Conservation (phyloP, 2,113 vertebrate species). For the Salvelinus alpinus region DNA sequence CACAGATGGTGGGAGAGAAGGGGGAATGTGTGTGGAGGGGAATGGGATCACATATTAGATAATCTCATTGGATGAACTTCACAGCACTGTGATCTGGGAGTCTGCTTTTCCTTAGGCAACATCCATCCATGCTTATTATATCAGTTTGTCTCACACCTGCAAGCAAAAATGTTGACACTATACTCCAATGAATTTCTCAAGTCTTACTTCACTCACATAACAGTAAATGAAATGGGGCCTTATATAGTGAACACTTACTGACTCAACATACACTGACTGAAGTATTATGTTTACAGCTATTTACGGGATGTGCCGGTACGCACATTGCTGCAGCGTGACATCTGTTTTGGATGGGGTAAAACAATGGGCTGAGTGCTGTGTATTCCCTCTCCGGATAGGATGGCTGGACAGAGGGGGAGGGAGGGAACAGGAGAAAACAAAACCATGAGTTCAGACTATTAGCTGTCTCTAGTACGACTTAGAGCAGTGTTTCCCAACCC, state of each 20-base stretch:
- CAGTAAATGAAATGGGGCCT: background rate
- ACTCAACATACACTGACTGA: background rate
- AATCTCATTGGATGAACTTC: background rate
- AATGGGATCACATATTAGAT: background rate
- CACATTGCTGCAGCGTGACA: conserved; percentile 12
- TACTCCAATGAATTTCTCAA: background rate
- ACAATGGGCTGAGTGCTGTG: conserved; percentile 10
- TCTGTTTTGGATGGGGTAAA: background rate
- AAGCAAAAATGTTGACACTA: no score
- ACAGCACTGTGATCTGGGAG: background rate
- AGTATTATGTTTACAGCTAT: background rate
- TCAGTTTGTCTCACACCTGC: background rate
- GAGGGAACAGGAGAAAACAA: background rate
- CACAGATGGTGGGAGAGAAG: no score
- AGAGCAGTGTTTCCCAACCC: no score
- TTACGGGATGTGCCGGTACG: background rate
- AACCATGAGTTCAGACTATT: background rate
- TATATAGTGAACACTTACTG: background rate
- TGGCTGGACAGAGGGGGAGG: background rate
- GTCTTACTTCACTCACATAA: background rate
- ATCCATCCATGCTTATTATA: background rate
- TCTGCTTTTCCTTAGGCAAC: background rate
- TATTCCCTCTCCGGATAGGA: background rate
- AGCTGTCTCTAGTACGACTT: background rate
- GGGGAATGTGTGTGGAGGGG: background rate